A percentile compares a stretch with the other conserved stretches of the same genome.
Conservation (phyloP, 2,797 vertebrate genomes). For the Potorous gilbertii region DNA sequence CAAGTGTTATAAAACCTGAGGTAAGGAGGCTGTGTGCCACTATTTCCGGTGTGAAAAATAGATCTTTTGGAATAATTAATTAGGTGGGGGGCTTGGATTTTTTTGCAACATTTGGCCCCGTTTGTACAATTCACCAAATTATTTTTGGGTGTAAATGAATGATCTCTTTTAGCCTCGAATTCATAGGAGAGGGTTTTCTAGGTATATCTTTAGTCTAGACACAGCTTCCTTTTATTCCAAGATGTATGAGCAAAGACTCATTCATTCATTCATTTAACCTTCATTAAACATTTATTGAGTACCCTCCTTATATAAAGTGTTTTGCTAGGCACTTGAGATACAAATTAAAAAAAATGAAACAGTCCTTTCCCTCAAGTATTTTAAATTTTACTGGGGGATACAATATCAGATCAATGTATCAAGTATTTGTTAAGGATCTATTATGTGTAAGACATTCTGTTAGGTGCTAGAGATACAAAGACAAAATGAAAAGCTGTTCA, state of each 20-base stretch:
- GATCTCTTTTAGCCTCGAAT: neutral
- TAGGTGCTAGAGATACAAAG: neutral
- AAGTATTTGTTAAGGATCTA: neutral
- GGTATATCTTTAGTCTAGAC: conserved; percentile 11
- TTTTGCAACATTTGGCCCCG: neutral
- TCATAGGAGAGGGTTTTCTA: neutral
- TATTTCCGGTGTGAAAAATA: conserved; percentile 6
- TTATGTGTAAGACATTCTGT: neutral
- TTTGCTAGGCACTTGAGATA: neutral
- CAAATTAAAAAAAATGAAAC: neutral
- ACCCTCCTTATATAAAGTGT: neutral
- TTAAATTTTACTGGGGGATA: neutral
- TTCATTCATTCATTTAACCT: neutral
- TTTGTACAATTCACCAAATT: neutral
- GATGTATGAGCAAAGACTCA: conserved; percentile 1
- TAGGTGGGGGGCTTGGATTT: neutral
- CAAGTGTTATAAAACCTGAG: neutral
- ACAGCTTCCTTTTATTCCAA: conserved; percentile 36
- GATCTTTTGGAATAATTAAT: neutral
- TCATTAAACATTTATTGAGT: neutral
- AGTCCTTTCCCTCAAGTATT: neutral
- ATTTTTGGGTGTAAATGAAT: neutral
- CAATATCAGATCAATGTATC: neutral
- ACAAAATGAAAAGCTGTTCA: neutral
- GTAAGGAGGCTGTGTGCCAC: neutral